These are phyloP conservation scores for Mythimna impura DNA, from an alignment of 2,888 invertebrate species.

Conservation along the genomic window DNA sequence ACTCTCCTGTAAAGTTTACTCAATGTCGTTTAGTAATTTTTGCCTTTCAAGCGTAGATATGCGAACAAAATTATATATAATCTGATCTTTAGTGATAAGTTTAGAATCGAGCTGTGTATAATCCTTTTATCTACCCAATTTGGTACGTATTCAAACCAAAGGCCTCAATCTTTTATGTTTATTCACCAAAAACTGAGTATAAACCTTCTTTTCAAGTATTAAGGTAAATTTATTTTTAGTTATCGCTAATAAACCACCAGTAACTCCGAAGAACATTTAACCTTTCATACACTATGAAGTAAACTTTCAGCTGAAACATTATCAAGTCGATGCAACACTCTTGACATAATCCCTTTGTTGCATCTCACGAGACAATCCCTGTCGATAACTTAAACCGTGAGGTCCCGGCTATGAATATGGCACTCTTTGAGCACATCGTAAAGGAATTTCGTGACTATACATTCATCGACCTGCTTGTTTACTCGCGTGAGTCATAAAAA, in stretches of 20 bases:
- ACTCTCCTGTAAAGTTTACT: too few species aligned
- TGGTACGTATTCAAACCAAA: too few species aligned
- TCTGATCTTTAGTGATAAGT: not conserved
- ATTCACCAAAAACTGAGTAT: too few species aligned
- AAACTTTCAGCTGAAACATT: slow-evolving; percentile 25
- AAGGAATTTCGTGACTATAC: slow-evolving; percentile 27
- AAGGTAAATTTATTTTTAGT: too few species aligned
- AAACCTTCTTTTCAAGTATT: too few species aligned
- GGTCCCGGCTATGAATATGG: slow-evolving; percentile 20
- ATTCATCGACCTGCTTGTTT: slow-evolving; percentile 13
- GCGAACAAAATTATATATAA: too few species aligned
- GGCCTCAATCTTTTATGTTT: too few species aligned
- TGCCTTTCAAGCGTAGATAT: too few species aligned
- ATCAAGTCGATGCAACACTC: slow-evolving; percentile 33
- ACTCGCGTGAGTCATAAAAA: slow-evolving; percentile 50
- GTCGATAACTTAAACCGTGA: slow-evolving; percentile 12
- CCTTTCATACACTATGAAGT: slow-evolving; percentile 2
- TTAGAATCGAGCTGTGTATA: not conserved
- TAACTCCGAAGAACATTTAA: not conserved
- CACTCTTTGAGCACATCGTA: not conserved
- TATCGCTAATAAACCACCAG: not conserved
- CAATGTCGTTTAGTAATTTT: too few species aligned
- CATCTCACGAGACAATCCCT: slow-evolving; percentile 10
- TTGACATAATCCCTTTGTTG: slow-evolving; percentile 39
- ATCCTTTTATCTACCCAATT: too few species aligned